Evolutionary conservation across 2,888 invertebrate genomes (phyloP).

Genomic region (Tipula unca): DNA sequence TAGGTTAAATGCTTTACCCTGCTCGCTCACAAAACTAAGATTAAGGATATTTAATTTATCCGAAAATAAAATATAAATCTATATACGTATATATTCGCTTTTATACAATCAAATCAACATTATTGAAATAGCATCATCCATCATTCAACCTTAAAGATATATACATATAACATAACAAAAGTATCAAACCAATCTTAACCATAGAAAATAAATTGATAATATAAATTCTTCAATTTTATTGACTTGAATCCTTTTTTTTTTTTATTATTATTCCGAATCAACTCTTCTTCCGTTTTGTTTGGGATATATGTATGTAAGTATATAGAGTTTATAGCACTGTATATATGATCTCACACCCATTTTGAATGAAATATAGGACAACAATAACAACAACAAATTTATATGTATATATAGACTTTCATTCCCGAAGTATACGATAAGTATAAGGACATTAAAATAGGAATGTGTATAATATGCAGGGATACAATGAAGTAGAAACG

Average conservation of each 20-base stretch:
- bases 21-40: not conserved
- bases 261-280: not conserved
- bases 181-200: not conserved
- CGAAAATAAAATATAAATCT: not conserved
- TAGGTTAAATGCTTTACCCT: not conserved
- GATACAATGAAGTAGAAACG: not conserved
- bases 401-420: no score
- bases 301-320: not conserved
- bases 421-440: not conserved
- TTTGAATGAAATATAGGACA: not conserved
- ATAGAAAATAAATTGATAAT: conserved; percentile 14
- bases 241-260: conserved; percentile 9
- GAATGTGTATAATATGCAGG: not conserved
- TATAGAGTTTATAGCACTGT: not conserved
- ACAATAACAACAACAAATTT: not conserved
- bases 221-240: conserved; percentile 14
- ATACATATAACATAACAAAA: not conserved
- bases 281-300: not conserved
- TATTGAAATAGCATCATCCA: not conserved
- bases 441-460: conserved; percentile 4
- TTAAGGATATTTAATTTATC: not conserved
- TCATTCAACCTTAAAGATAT: not conserved
- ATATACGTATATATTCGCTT: not conserved
- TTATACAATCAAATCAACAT: not conserved
- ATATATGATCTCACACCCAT: not conserved